Evolutionary conservation across 2,888 invertebrate genomes (phyloP), one percentile per base, ranked within the genome.

Genomic region (Epiblema foenella): DNA sequence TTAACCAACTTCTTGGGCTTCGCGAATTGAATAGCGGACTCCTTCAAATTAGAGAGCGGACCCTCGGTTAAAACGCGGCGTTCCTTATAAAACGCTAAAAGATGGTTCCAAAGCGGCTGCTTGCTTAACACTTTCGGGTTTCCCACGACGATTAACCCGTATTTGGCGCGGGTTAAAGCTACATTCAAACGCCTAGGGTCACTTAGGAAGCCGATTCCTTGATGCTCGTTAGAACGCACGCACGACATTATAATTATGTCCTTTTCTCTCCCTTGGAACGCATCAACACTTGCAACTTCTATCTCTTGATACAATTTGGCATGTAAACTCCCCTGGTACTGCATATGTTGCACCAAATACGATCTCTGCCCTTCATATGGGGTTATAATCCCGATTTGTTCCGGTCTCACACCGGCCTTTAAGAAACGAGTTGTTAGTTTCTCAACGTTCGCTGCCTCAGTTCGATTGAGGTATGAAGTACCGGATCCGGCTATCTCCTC

Each of bases 191-290:
- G 97, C 2, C 99, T 95, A 0, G 99, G 99, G 89, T 99, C 99
- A 85, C 99, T 99, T 51, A 99, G 94, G 88, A 99, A 99, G 0
- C 99, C 99, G 81, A 99, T 99, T 52, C 99, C 99, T 87, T 99
- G 99, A 83, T 99, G 98, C 84, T 99, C 99, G 85, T 99, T 99
- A 8, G 99, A 98, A 65, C 99, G 95, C 2, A 99, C 99, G 89
- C 99, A 99, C 0, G 99, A 99, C 97, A 99, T 98, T 67, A 99
- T 98, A 77, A 99, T 99, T 71, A 99, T 97, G 84, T 99, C 99
- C 84, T 99, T 99, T 85, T 99, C 99, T 62, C 99, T 95, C 0
- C 99, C 99, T 89, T 99, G 99, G 89, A 99, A 99, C 0, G 99
- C 99, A 89, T 99, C 99, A 3, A 99, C 99, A 89, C 99, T 99